Conservation (phyloP, 2,888 invertebrate species). For the Ophion ventricosus region DNA sequence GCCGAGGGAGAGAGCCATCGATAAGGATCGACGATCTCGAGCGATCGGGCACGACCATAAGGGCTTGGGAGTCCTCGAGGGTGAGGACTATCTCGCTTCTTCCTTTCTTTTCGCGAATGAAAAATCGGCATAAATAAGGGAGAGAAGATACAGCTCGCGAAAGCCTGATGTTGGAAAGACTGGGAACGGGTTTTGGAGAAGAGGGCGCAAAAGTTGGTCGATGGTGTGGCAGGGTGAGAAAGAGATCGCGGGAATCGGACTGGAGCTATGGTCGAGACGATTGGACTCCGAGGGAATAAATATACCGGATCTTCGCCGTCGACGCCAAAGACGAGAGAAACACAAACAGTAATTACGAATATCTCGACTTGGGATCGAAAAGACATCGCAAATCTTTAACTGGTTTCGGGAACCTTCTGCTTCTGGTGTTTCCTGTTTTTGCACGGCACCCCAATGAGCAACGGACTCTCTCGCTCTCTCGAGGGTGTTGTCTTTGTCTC, state of each 20-base stretch:
- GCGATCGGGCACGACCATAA: conserved; percentile 51
- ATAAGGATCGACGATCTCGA: conserved; percentile 68
- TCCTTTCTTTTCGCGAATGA: conserved; percentile 45
- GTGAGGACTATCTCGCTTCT: conserved; percentile 62
- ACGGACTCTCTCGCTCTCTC: conserved; percentile 44
- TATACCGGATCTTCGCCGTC: conserved; percentile 69
- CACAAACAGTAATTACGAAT: conserved; percentile 84
- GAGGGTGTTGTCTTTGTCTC: conserved; percentile 8
- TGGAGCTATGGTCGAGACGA: conserved; percentile 64
- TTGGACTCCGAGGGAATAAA: conserved; percentile 75
- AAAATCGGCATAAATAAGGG: conserved; percentile 15
- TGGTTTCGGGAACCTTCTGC: conserved; percentile 79
- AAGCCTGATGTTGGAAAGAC: conserved; percentile 14
- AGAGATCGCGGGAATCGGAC: conserved; percentile 73
- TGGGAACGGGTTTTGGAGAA: conserved; percentile 33
- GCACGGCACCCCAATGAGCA: conserved; percentile 59
- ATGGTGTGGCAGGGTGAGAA: conserved; percentile 53
- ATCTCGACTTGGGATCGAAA: conserved; percentile 82
- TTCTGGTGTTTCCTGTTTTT: conserved; percentile 65
- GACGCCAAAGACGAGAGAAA: conserved; percentile 79
- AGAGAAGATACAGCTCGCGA: conserved; percentile 37
- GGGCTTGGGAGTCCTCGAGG: not conserved
- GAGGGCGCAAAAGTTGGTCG: conserved; percentile 57
- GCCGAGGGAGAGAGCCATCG: conserved; percentile 30
- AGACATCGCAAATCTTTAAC: conserved; percentile 83